phyloP scores from a whole-genome alignment of 2,888 invertebrate species.

The Polymixis flavicincta region DNA sequence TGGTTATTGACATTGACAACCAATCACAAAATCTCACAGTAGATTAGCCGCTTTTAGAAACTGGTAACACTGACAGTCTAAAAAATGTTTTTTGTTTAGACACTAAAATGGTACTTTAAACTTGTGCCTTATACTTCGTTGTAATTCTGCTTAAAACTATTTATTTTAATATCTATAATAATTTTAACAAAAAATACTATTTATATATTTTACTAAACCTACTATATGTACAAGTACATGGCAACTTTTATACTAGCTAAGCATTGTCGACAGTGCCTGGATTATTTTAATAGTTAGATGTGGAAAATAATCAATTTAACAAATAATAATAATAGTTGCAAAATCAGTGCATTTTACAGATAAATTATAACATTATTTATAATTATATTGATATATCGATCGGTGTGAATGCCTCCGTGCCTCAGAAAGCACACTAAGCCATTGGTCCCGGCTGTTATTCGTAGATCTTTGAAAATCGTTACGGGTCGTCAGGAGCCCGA shows the following conservation, averaged over 20 bases:
- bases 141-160: slow-evolving; percentile 42
- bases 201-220: slow-evolving; percentile 28
- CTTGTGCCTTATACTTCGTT: slow-evolving; percentile 53
- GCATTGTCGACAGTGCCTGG: slow-evolving; percentile 34
- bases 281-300: slow-evolving; percentile 9
- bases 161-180: slow-evolving; percentile 8
- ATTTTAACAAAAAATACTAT: slow-evolving; percentile 47
- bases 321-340: slow-evolving; percentile 6
- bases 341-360: slow-evolving; percentile 41
- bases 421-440: background rate
- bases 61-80: background rate
- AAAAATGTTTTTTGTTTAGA: slow-evolving; percentile 5
- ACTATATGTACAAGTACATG: slow-evolving; percentile 51
- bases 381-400: slow-evolving; percentile 9
- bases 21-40: background rate
- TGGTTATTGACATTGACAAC: background rate
- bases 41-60: background rate
- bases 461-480: background rate
- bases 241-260: slow-evolving; percentile 43
- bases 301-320: background rate
- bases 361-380: background rate
- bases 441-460: background rate
- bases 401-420: background rate
- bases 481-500: background rate
- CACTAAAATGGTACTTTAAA: slow-evolving; percentile 18